These are phyloP conservation scores for Arctocebus calabarensis DNA, from an alignment of 2,797 vertebrate species.

Conservation along the genomic window DNA sequence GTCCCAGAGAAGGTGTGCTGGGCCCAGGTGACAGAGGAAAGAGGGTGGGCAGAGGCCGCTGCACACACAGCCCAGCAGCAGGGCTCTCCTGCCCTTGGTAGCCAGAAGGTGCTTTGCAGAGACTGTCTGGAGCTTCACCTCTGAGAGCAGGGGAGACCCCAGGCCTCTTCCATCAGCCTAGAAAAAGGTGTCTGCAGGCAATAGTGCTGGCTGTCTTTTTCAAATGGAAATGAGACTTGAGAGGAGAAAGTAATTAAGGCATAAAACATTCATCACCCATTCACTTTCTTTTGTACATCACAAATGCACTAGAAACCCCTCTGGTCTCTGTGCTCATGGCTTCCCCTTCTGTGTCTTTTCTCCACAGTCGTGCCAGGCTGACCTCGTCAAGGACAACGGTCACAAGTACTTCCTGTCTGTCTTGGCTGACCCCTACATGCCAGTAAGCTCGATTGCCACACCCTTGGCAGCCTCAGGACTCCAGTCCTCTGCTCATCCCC, in stretches of 20 bases:
- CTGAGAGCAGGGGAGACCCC: neutral
- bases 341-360: constrained; percentile 60
- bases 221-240: neutral
- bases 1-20: fast-evolving
- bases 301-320: neutral
- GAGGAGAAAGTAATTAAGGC: neutral
- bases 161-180: neutral
- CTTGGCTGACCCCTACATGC: constrained; percentile 98
- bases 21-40: fast-evolving
- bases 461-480: fast-evolving
- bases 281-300: fast-evolving
- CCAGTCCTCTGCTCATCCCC: no score
- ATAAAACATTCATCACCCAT: neutral
- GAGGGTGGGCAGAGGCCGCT: fast-evolving
- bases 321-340: constrained; percentile 40
- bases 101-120: neutral
- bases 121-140: fast-evolving
- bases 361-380: constrained; percentile 96
- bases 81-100: fast-evolving
- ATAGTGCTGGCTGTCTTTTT: neutral
- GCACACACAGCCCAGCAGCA: fast-evolving
- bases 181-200: neutral
- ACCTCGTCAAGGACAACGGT: constrained; percentile 98
- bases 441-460: constrained; percentile 89
- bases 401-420: constrained; percentile 99